Evolutionary conservation across 37 sponge, comb jelly and placozoan species (phyloP).

Genomic region (Aplysina aerophoba): DNA sequence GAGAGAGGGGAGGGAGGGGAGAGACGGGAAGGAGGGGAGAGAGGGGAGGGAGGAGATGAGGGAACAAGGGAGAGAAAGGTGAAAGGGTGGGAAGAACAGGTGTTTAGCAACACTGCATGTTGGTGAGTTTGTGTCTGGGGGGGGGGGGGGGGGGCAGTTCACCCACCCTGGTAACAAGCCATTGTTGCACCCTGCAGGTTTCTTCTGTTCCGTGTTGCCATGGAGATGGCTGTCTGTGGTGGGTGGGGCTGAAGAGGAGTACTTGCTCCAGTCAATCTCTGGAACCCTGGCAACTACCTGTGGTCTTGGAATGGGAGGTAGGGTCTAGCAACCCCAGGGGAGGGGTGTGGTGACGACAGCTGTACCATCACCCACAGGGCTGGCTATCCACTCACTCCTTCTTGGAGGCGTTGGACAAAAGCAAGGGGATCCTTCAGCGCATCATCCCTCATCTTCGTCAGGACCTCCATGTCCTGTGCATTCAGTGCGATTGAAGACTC

Average conservation of each 20-base stretch:
- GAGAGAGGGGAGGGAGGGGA: neutral
- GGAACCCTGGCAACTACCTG: slow-evolving; percentile 64
- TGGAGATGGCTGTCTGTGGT: too few relatives aligned
- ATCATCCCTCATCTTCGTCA: slow-evolving; percentile 38
- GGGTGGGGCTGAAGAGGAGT: slow-evolving; percentile 15
- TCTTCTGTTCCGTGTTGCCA: too few relatives aligned
- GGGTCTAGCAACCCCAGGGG: slow-evolving; percentile 9
- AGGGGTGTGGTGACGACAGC: too few relatives aligned
- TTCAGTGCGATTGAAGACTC: neutral
- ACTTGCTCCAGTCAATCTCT: slow-evolving; percentile 60
- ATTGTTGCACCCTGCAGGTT: too few relatives aligned
- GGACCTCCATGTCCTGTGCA: slow-evolving; percentile 60
- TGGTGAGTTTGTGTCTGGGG: too few relatives aligned
- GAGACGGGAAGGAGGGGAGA: neutral
- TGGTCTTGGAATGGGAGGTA: slow-evolving; percentile 43
- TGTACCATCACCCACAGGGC: too few relatives aligned
- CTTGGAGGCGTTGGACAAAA: slow-evolving; percentile 43
- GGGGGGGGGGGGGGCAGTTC: too few relatives aligned
- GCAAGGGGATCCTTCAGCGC: slow-evolving; percentile 56
- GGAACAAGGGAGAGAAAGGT: neutral
- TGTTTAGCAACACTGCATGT: too few relatives aligned
- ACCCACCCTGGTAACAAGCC: too few relatives aligned
- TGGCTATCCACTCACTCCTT: slow-evolving; percentile 56
- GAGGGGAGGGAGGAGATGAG: neutral
- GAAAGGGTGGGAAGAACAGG: neutral